Base-by-base conservation (phyloP, 2,113 vertebrate species). In the Urocolius indicus region DNA sequence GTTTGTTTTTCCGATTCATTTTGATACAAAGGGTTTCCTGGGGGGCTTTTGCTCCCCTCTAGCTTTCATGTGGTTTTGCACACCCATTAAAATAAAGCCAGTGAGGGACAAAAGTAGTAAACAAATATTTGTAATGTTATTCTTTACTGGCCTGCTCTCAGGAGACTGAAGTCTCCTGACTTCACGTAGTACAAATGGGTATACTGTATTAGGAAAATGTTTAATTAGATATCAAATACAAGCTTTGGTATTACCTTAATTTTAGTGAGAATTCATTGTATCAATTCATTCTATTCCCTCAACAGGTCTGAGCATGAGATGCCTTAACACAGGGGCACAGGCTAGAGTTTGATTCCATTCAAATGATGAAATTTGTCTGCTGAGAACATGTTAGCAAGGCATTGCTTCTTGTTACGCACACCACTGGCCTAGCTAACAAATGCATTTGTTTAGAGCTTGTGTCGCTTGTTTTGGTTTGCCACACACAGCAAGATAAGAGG, bases 1-100 rank as follows among this genome's bases (percentile, higher is more conserved):
- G 85, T 90, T 94, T 96, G 90, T 96, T 96, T 96, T 92, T 86
- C 80, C 82, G 94, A 77, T 97, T 96, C 91, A 96, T 86, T 80
- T 75, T 59, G 26, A 59, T 69, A 91, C 63, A 89, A 96, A 96
- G 34, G 34, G 17, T 87, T 89, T 94, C 94, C 90, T 38, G 4
- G 19, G 62, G 76, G 84, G 68, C 51, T 84, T 92, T 95, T 89
- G 61, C 87, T 77, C 7, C 58, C 83, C 83, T 92, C 59, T 77
- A 85, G 91, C 80, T 93, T 91, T 80, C 83, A 76, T 71, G 48
- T 27, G 3, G 75, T 87, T 94, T 92, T 95, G 61, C 67, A 87
- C 59, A 93, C 36, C 84, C 87, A 81, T 91, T 94, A 83, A 94
- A 90, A 94, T 61, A 49, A 36, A 86, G 73, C 49, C 83, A 87